Conservation (phyloP, 1,140 invertebrate genomes). For the Drosophila funebris region DNA sequence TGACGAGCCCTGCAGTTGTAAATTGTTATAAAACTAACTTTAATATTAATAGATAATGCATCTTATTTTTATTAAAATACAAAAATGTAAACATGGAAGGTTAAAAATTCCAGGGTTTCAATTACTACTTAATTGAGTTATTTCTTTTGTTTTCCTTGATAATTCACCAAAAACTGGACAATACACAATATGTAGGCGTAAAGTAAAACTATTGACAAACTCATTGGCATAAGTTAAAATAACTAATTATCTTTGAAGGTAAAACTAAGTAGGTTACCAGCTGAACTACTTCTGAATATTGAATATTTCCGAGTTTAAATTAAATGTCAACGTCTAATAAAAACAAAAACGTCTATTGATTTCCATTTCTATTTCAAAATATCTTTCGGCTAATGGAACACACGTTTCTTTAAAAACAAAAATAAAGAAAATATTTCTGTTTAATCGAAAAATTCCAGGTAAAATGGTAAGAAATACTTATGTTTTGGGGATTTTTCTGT, state of each 20-base stretch:
- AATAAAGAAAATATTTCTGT: not conserved
- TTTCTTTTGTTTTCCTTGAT: too few species aligned
- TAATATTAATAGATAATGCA: too few species aligned
- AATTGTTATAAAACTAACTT: not conserved
- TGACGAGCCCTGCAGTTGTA: too few species aligned
- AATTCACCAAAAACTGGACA: too few species aligned
- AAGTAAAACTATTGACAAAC: too few species aligned
- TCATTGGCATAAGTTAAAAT: not conserved
- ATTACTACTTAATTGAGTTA: too few species aligned
- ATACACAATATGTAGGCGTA: too few species aligned
- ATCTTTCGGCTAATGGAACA: not conserved
- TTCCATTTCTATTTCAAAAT: too few species aligned
- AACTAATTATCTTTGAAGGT: not conserved
- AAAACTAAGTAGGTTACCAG: not conserved
- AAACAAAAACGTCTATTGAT: not conserved
- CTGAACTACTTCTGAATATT: not conserved
- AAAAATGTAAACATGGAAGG: too few species aligned
- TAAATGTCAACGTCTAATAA: not conserved
- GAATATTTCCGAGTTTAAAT: not conserved
- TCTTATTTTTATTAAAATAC: too few species aligned
- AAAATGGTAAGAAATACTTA: slow-evolving; percentile 20
- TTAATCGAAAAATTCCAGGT: not conserved
- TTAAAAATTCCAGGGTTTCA: too few species aligned
- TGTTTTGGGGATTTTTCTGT: not conserved
- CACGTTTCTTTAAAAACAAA: not conserved